A percentile compares a stretch with the other conserved stretches of the same genome.
Conservation (phyloP, 2,888 invertebrate genomes). For the Nezara viridula region DNA sequence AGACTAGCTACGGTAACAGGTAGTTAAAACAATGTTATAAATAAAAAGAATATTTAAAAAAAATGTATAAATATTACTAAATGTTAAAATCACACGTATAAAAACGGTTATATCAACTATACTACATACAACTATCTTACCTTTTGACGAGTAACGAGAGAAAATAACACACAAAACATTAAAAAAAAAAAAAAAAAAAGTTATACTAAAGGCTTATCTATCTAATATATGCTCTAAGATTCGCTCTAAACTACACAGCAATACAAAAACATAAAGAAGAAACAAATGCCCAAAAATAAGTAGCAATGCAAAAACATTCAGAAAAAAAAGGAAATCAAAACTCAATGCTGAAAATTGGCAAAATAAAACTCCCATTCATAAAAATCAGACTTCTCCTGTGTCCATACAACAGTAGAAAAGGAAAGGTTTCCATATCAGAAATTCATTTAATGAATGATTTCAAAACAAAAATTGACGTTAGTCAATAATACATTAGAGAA, state of each 20-base stretch:
- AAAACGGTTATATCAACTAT: background rate
- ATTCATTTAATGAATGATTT: background rate
- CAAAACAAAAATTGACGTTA: background rate
- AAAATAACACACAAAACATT: background rate
- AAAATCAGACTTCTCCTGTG: constrained; percentile 29
- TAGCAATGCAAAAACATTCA: constrained; percentile 31
- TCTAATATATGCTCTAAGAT: background rate
- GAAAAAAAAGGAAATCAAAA: background rate
- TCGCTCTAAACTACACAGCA: constrained; percentile 13
- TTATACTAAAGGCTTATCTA: background rate
- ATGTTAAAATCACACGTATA: background rate
- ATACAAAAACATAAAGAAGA: background rate
- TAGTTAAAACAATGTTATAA: background rate
- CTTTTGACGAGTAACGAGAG: background rate
- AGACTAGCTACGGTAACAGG: background rate
- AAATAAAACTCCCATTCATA: background rate
- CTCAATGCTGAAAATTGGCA: constrained; percentile 21
- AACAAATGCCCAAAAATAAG: background rate
- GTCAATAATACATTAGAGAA: too few species aligned
- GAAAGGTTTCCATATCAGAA: constrained; percentile 31
- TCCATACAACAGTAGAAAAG: background rate
- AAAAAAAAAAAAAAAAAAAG: background rate
- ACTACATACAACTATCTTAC: background rate
- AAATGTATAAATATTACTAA: background rate
- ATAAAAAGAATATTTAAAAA: background rate